These are phyloP conservation scores for Ciconia stormi DNA, from an alignment of 2,113 vertebrate species.

Conservation along the genomic window DNA sequence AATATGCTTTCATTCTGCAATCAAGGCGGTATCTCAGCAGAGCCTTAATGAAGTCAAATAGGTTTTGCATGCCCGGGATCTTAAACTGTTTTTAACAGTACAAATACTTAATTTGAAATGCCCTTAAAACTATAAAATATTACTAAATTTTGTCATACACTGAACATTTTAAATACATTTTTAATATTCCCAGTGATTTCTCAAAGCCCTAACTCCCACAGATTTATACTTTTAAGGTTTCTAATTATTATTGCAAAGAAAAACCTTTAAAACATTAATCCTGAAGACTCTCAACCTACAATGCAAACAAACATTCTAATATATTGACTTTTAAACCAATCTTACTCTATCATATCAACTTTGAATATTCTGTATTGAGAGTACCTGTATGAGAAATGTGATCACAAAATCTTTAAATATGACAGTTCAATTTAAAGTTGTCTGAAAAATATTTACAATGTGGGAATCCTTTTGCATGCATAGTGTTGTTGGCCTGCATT, in stretches of 20 bases:
- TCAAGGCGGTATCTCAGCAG: neutral
- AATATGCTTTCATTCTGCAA: neutral
- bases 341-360: neutral
- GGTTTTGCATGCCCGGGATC: neutral
- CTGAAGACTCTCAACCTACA: neutral
- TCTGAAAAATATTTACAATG: neutral
- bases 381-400: neutral
- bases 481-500: neutral
- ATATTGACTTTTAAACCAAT: neutral
- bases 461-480: neutral
- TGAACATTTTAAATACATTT: neutral
- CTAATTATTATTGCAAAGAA: neutral
- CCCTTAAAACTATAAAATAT: neutral
- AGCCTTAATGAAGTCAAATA: constrained; percentile 12
- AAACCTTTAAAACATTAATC: neutral
- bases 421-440: neutral
- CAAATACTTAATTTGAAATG: neutral
- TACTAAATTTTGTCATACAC: neutral
- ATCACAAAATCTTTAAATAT: neutral
- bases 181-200: neutral
- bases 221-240: neutral
- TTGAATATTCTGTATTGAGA: neutral
- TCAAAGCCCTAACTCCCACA: neutral
- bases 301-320: neutral
- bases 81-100: neutral